Base-by-base conservation (phyloP, 1,140 invertebrate genomes). In the Camponotus vicinus region DNA sequence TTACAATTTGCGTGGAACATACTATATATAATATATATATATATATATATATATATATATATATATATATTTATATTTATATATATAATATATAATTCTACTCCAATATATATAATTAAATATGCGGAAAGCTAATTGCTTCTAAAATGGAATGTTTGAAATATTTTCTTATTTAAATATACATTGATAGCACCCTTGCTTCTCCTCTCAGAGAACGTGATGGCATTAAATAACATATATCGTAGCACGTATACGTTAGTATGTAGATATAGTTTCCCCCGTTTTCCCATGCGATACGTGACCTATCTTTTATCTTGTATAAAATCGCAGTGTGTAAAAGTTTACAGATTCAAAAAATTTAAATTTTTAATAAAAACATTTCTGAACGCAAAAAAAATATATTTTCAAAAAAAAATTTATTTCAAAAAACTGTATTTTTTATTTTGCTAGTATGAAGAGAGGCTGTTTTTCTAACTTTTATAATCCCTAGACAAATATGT, bases 291-390 rank as follows among this genome's bases (percentile, higher is more conserved):
- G 6, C 18, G 13, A 73, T 73, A 82, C 57, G 52, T 61, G 79
- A 82, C 55, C 40, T 71, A 82, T 73, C 55, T 15, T 42, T 15
- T 61, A 37, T 83, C 57, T 57, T 61, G 11, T 61, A 73, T 59
- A 59, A 63, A 77, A 77, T 63, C 32, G 32, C 37, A 57, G 2
- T 32, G n/a, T 42, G 32, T 42, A 70, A 59, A 82, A 73, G 45
- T 57, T 42, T 21, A 70, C 9, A 52, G 15, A 70, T 32, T 40
- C 8, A n/a, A 42, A 42, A 57, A 1, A 15, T 32, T 80, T 0
- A 15, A 61, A 55, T 15, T 69, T 52, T 6, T 55, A 69, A 37
- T 40, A 40, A 13, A 70, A 80, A 27, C 37, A 70, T n/a, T 57
- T 61, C 37, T 57, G 1, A 21, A 77, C 7, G 15, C 1, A 67